Base-by-base conservation (phyloP, 2,113 vertebrate species). In the Panthera tigris region DNA sequence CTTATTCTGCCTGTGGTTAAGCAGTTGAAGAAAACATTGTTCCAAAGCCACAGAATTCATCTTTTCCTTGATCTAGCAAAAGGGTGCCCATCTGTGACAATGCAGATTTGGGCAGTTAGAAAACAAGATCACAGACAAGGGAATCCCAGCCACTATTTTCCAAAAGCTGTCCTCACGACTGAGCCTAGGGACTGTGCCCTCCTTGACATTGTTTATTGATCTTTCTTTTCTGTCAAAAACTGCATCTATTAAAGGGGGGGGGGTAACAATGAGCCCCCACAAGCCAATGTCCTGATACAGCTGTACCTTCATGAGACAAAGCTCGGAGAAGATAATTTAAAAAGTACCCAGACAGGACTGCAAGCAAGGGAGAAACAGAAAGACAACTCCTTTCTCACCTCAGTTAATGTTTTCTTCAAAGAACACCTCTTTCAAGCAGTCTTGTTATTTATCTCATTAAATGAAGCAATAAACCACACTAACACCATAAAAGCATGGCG, bases 51-150 rank as follows among this genome's bases (percentile, higher is more conserved):
- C 0, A 0, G 41, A 15, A 0, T 89, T 95, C 90, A 95, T 93
- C 91, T 90, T 81, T 93, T 76, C 81, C 92, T 76, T 7, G 0
- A 83, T 65, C 39, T 41, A 98, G 95, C 66, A 98, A 98, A 97
- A 92, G 73, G 78, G 15, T 82, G 78, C 65, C 86, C 41, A 33
- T 89, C 76, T 96, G 69, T 86, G 76, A 97, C 74, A 79, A 93
- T 78, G 88, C n/a, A 89, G 48, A 93, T 66, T 57, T 45, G 16
- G 78, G 45, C 69, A 33, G 36, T 29, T 89, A 94, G 73, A 96
- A 98, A 97, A 94, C 68, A 97, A 98, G 74, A 85, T 97, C 68
- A 86, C 25, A 97, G 69, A 92, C 91, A 76, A 36, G 76, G 57
- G 31, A 21, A 84, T 95, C 96, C 55, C n/a, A 95, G 55, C 23